phyloP scores from a whole-genome alignment of 1,140 invertebrate species.

The Phymastichus coffea region DNA sequence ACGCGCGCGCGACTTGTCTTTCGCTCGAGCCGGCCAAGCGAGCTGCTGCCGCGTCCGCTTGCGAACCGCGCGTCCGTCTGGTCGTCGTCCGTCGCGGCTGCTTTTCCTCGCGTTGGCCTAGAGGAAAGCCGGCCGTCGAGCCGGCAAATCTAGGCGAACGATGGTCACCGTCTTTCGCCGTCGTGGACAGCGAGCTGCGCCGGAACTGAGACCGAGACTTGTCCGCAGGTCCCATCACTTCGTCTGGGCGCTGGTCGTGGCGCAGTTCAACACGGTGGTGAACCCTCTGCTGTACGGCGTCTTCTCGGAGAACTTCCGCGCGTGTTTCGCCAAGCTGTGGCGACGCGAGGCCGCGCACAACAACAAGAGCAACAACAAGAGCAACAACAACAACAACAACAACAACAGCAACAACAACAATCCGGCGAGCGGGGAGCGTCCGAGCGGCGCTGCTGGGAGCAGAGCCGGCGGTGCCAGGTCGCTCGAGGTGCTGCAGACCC shows the following conservation, averaged over 20 bases:
- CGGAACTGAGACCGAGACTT: no score
- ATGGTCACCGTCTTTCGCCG: not conserved
- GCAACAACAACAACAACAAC: no score
- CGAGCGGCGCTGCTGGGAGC: slow-evolving; percentile 31
- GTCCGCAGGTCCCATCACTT: slow-evolving; percentile 57
- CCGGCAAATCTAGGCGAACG: not conserved
- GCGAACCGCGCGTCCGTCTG: no score
- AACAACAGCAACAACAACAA: slow-evolving; percentile 30
- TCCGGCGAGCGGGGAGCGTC: not conserved
- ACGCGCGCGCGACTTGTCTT: no score
- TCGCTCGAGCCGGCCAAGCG: no score
- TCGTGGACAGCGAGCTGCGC: no score
- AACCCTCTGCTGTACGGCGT: slow-evolving; percentile 80
- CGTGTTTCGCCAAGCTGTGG: slow-evolving; percentile 56
- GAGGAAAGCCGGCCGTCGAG: no score
- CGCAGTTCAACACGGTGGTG: slow-evolving; percentile 71
- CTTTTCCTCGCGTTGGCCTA: no score
- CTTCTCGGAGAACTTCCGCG: slow-evolving; percentile 74
- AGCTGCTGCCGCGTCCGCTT: no score
- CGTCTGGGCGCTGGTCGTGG: slow-evolving; percentile 61
- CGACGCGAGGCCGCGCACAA: slow-evolving; percentile 27
- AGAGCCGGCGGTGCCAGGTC: slow-evolving; percentile 26
- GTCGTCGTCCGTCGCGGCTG: no score
- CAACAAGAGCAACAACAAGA: slow-evolving; percentile 33
- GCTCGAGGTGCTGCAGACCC: slow-evolving; percentile 37